Evolutionary conservation across 2,888 invertebrate species (phyloP), one percentile per base, ranked within the genome.

Genomic region (Eupeodes latifasciatus): DNA sequence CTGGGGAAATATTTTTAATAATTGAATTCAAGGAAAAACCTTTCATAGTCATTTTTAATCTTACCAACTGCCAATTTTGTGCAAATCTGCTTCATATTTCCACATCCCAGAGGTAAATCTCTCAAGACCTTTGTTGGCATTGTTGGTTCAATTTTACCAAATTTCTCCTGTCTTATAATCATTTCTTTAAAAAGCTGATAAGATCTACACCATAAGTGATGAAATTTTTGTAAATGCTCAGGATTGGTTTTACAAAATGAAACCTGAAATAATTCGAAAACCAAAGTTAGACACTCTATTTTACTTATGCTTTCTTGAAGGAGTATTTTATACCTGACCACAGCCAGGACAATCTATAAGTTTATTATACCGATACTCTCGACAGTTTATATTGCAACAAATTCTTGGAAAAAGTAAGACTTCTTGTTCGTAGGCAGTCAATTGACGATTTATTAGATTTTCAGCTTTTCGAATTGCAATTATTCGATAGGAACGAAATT

Each of bases 351-450:
- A 96, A 71, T 95, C 94, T 11, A 89, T 91, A 12, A 96, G 90
- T 81, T 93, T 94, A 16, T 92, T 91, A 66, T 94, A 94, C 59
- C 94, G 92, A 93, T 95, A 94, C 87, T 95, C 95, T 76, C 95
- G 94, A 91, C 96, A 96, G 0, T 91, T 92, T 0, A 93, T 91
- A 9, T 94, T 93, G 0, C 92, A 92, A 89, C 96, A 96, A 5
- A 96, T 93, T 79, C 95, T 94, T 0, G 96, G 96, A 90, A 96
- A 96, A 34, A 96, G 93, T 36, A 96, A 92, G 0, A 96, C 94
- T 91, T 97, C 96, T 85, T 95, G 95, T 91, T 96, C 96, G 94
- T 95, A 96, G 0, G 96, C 94, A 14, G 95, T 94, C 61, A 96
- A 91, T 3, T 94, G 92, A 11, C 96, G 94, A 86, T 95, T 94